Percentiles rank a stretch among this genome's conserved stretches.
Conservation (phyloP, 2,888 invertebrate species). For the Eumerus sabulonum region DNA sequence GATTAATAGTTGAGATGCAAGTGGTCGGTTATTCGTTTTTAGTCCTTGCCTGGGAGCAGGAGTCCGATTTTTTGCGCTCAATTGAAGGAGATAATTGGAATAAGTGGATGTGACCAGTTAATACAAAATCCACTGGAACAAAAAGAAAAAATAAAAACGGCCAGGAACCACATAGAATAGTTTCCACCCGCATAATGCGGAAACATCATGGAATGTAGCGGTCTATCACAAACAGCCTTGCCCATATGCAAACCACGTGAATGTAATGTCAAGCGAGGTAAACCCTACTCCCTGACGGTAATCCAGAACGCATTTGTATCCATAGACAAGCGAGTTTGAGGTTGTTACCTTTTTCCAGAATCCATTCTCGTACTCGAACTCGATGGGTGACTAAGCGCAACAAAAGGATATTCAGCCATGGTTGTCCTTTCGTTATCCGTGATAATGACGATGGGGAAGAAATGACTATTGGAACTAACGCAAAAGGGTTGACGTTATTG, state of each 20-base stretch:
- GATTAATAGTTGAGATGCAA: slow-evolving; percentile 22
- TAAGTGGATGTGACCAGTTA: no score
- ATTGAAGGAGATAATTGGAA: no score
- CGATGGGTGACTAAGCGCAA: slow-evolving; percentile 28
- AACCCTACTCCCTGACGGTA: no score
- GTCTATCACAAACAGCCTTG: slow-evolving; percentile 20
- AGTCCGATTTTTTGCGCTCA: no score
- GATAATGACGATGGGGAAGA: slow-evolving; percentile 1
- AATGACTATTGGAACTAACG: neutral
- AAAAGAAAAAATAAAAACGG: neutral
- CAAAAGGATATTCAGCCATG: slow-evolving; percentile 29
- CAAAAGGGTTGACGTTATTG: slow-evolving; percentile 37
- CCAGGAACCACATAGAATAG: slow-evolving; percentile 44
- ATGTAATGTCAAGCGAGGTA: no score
- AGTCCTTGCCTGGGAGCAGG: no score
- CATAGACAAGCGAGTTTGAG: slow-evolving; percentile 4
- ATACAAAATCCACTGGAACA: no score
- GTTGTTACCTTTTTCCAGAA: no score
- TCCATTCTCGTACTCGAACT: no score
- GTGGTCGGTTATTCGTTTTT: slow-evolving; percentile 25
- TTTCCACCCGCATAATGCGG: slow-evolving; percentile 42
- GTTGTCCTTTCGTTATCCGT: neutral
- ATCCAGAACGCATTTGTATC: slow-evolving; percentile 13
- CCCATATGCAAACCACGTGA: no score
- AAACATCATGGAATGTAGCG: slow-evolving; percentile 44